A percentile compares a stretch with the other conserved stretches of the same genome.
Evolutionary conservation across 1,140 invertebrate species (phyloP).

Genomic region (Pseudomyrmex concolor): DNA sequence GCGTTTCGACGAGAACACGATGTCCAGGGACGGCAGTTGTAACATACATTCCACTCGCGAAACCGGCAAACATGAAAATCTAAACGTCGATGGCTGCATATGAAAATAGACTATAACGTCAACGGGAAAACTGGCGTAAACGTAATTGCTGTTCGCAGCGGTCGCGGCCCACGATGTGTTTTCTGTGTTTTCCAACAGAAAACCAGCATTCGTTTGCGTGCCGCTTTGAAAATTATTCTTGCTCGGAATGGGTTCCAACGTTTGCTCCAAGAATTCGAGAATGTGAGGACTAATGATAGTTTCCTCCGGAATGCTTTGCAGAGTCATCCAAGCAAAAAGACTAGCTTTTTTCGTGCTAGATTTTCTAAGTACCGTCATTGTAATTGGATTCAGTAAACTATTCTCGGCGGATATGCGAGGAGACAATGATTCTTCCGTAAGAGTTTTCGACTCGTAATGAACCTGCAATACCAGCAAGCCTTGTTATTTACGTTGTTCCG

Average conservation of each 20-base stretch:
- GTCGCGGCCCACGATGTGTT: slow-evolving; percentile 82
- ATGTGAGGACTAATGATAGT: slow-evolving; percentile 98
- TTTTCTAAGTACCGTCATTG: slow-evolving; percentile 83
- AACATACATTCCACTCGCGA: slow-evolving; percentile 98
- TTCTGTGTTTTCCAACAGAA: slow-evolving; percentile 79
- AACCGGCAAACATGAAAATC: slow-evolving; percentile 97
- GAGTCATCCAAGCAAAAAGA: slow-evolving; percentile 97
- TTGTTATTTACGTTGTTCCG: slow-evolving; percentile 4
- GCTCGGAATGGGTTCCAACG: slow-evolving; percentile 95
- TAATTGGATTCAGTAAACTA: slow-evolving; percentile 75
- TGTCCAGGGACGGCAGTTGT: slow-evolving; percentile 96
- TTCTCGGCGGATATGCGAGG: slow-evolving; percentile 77
- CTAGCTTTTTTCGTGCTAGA: slow-evolving; percentile 94
- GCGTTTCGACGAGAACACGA: slow-evolving; percentile 96
- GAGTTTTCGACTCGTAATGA: slow-evolving; percentile 94
- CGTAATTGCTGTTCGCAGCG: slow-evolving; percentile 90
- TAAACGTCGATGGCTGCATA: slow-evolving; percentile 97
- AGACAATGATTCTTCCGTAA: slow-evolving; percentile 87
- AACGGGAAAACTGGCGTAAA: slow-evolving; percentile 97
- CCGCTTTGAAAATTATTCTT: slow-evolving; percentile 85
- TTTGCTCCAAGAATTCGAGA: slow-evolving; percentile 97
- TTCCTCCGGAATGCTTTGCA: slow-evolving; percentile 98
- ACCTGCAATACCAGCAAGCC: slow-evolving; percentile 84
- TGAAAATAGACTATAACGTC: slow-evolving; percentile 99
- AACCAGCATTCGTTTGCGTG: slow-evolving; percentile 78